phyloP scores from a whole-genome alignment of 2,888 invertebrate species.

The Meiosimyza decipiens region DNA sequence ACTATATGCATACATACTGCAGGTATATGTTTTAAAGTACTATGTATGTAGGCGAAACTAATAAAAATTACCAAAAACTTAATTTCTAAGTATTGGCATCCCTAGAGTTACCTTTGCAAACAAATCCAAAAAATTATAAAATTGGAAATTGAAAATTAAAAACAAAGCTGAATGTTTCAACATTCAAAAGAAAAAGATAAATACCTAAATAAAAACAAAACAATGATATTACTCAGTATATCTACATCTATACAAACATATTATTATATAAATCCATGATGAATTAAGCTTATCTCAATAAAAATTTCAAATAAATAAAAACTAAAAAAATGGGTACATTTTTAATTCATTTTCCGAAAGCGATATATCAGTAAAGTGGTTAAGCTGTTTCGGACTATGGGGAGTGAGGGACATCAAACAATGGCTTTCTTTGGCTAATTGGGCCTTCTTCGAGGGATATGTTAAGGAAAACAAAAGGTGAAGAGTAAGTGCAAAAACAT shows the following conservation, averaged over 20 bases:
- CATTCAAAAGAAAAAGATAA: constrained; percentile 6
- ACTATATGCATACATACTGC: not conserved
- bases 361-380: too few relatives aligned
- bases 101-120: not conserved
- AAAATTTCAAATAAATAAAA: constrained; percentile 16
- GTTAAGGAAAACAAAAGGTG: too few relatives aligned
- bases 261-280: constrained; percentile 32
- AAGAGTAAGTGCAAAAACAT: too few relatives aligned
- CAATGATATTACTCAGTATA: constrained; percentile 35
- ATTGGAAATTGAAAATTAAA: not conserved
- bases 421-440: too few relatives aligned
- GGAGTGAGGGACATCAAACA: too few relatives aligned
- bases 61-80: not conserved
- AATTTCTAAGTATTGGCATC: constrained; percentile 1
- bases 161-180: not conserved
- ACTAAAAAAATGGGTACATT: too few relatives aligned
- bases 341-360: too few relatives aligned
- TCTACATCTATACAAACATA: constrained; percentile 37
- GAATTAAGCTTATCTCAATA: constrained; percentile 32
- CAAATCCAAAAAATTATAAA: not conserved
- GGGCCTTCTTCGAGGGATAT: too few relatives aligned
- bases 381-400: too few relatives aligned
- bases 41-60: not conserved
- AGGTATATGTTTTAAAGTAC: too few relatives aligned
- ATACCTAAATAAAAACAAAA: constrained; percentile 9